phyloP scores from a whole-genome alignment of 2,113 vertebrate genomes.

The pig (Sus scrofa) region DNA sequence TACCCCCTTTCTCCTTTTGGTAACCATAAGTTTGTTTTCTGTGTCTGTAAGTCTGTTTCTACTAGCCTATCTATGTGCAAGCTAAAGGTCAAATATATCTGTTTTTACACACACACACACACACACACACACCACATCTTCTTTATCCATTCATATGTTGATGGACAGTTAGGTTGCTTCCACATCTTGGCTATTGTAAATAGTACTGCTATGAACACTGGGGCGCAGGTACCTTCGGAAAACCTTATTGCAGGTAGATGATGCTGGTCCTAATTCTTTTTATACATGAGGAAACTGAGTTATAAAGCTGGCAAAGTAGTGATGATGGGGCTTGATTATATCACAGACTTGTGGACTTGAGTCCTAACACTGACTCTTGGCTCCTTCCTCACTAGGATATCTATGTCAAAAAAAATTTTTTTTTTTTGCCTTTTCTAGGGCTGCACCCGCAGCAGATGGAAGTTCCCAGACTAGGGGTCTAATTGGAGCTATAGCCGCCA shows the following conservation, averaged over 20 bases:
- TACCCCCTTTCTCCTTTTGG: not conserved
- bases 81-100: too few species aligned
- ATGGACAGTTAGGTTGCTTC: not conserved
- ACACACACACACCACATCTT: not conserved
- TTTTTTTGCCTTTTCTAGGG: too few species aligned
- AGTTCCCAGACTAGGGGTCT: too few species aligned
- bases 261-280: not conserved
- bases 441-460: too few species aligned
- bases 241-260: not conserved
- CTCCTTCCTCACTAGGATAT: not conserved
- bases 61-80: not conserved
- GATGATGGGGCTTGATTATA: not conserved
- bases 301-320: not conserved
- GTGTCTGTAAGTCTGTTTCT: not conserved
- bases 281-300: not conserved
- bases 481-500: too few species aligned
- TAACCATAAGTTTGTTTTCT: not conserved
- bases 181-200: not conserved
- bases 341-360: not conserved
- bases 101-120: too few species aligned
- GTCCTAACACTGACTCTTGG: not conserved
- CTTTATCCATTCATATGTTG: not conserved
- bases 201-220: not conserved
- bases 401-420: too few species aligned
- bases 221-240: not conserved